Percentiles rank a stretch among this genome's conserved stretches.
These are phyloP conservation scores for Phaetusa simplex DNA, from an alignment of 2,113 vertebrate genomes.

Conservation along the genomic window DNA sequence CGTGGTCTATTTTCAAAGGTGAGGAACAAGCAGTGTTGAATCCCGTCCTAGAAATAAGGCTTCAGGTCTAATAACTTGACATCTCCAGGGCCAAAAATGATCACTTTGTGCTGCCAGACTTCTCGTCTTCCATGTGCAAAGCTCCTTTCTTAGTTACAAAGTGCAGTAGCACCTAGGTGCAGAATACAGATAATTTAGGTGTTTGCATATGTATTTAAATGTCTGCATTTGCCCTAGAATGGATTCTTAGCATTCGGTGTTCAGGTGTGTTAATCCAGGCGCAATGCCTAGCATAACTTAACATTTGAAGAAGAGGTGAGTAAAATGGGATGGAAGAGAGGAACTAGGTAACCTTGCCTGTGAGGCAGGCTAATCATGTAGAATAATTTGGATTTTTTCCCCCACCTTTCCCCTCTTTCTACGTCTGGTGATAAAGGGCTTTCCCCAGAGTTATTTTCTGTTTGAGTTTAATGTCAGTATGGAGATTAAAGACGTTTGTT, in stretches of 20 bases:
- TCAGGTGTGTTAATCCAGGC: not conserved
- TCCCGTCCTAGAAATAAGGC: not conserved
- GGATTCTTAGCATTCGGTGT: not conserved
- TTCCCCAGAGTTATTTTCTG: constrained; percentile 46
- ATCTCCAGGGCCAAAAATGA: not conserved
- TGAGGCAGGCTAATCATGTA: not conserved
- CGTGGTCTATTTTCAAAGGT: not conserved
- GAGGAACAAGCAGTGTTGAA: not conserved
- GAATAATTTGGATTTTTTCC: not conserved
- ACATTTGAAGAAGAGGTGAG: not conserved
- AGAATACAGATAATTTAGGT: not conserved
- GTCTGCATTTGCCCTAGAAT: not conserved
- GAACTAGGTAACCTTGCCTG: not conserved
- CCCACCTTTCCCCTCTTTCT: not conserved
- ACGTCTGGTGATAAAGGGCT: not conserved
- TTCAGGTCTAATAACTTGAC: not conserved
- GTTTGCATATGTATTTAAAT: not conserved
- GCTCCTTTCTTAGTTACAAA: not conserved
- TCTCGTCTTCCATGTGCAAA: not conserved
- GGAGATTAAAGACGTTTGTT: constrained; percentile 64
- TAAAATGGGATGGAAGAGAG: not conserved
- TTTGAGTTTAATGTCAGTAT: constrained; percentile 21
- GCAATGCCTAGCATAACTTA: not conserved
- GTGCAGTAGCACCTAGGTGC: not conserved
- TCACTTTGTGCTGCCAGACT: not conserved